Conservation (phyloP, 2,113 vertebrate genomes). For the Varanus komodoensis region DNA sequence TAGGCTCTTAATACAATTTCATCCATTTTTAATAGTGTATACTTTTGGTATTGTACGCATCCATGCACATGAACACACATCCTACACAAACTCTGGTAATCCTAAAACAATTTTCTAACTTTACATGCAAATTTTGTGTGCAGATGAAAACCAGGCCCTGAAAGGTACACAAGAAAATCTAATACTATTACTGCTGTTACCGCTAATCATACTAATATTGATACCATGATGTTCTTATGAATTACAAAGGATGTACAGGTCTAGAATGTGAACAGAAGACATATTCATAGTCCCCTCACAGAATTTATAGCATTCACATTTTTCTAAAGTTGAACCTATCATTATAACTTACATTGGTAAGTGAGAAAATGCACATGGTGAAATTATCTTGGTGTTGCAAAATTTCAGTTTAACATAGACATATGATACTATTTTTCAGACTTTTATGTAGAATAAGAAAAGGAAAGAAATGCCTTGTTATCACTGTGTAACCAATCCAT, state of each 20-base stretch:
- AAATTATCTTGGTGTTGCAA: background rate
- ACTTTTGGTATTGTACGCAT: background rate
- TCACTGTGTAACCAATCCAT: background rate
- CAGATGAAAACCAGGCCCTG: too few species aligned
- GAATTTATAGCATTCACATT: background rate
- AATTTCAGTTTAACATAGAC: background rate
- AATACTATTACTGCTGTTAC: too few species aligned
- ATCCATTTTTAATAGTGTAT: too few species aligned
- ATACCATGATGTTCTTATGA: too few species aligned
- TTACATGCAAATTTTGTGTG: background rate
- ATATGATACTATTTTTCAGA: background rate
- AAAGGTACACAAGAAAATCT: too few species aligned
- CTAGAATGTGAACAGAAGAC: background rate
- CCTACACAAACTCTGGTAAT: background rate
- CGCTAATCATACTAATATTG: too few species aligned
- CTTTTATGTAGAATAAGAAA: background rate
- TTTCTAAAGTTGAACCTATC: background rate
- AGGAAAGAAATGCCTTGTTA: background rate
- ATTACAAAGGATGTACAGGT: background rate
- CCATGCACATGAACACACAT: background rate
- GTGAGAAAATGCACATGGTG: background rate
- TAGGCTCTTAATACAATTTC: background rate
- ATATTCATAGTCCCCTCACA: background rate
- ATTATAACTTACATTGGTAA: background rate
- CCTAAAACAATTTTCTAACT: background rate